Evolutionary conservation across 2,888 invertebrate genomes (phyloP).

Genomic region (Sarcophaga subvicina): DNA sequence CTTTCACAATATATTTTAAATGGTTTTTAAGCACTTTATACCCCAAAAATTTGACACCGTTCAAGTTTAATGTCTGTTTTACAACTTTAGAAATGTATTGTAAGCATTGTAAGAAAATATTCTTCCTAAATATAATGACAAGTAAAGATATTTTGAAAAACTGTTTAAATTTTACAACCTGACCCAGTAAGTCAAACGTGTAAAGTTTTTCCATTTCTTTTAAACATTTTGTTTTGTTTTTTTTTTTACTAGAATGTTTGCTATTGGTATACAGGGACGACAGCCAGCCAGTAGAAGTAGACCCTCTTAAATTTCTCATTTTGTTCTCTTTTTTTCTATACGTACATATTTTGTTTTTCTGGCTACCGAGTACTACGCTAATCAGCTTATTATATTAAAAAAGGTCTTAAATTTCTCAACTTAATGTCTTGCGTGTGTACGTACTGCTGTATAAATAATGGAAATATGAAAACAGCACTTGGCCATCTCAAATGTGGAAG

Average conservation of each 20-base stretch:
- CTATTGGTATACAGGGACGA: too few species aligned
- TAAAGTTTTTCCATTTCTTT: too few species aligned
- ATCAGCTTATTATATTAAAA: slow-evolving; percentile 11
- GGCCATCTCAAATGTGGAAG: slow-evolving; percentile 24
- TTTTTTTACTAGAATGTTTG: too few species aligned
- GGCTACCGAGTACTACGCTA: neutral
- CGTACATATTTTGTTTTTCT: neutral
- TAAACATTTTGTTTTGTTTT: too few species aligned
- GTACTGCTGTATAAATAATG: neutral
- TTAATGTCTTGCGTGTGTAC: neutral
- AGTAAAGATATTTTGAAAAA: neutral
- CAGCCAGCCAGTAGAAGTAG: neutral
- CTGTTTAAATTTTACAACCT: neutral
- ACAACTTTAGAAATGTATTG: neutral
- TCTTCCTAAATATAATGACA: neutral
- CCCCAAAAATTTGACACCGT: slow-evolving; percentile 15
- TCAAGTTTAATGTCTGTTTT: slow-evolving; percentile 23
- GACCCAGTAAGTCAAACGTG: too few species aligned
- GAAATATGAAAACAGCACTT: slow-evolving; percentile 41
- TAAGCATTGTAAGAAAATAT: neutral
- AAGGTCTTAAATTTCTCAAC: neutral
- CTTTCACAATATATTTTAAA: neutral
- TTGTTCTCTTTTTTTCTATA: neutral
- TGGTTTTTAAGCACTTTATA: neutral
- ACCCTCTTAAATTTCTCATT: neutral